Evolutionary conservation across 2,888 invertebrate species (phyloP), one percentile per base, ranked within the genome.

Genomic region (Oasisia sp.): DNA sequence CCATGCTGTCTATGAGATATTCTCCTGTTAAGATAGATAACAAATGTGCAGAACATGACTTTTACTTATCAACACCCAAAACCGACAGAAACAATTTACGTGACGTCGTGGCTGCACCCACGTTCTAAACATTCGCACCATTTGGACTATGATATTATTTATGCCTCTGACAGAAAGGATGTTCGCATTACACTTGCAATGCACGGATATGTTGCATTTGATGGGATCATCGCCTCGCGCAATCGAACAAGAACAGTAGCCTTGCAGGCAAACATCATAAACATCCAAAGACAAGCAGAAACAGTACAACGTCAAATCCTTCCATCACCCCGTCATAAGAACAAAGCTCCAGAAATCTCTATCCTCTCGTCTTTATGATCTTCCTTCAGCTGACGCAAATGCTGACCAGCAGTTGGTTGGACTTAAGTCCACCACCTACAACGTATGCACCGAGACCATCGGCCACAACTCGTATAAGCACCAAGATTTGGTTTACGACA

Each of bases 41-140:
- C 38, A 19, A 74, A 74, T 50, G 92, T 38, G 44, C 90, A 32
- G 91, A 91, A 44, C 92, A 91, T 44, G 91, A 90, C 50, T 90
- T 89, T 44, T 32, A 19, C 91, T 92, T 90, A 92, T 90, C 74
- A 92, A 56, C 90, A 90, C 91, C 50, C 32, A 90, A 45, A 58
- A 91, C 92, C 44, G 91, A 92, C 38, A 38, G 38, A 38, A 38
- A 38, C 38, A 38, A 38, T 38, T 38, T 1, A 38, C 38, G 38
- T 91, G 74, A 92, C 91, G 89, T 90, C 90, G 12, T 89, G 89
- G 91, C 89, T 91, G 32, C 45, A 90, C 56, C 38, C 91, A 1
- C 32, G 45, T n/a, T 90, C 50, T 89, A 38, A 91, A 91, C 74
- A 74, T 74, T 50, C 32, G 91, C 32, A 91, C n/a, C 74, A 5